phyloP scores from a whole-genome alignment of 2,888 invertebrate genomes.

The Melanostoma scalare region DNA sequence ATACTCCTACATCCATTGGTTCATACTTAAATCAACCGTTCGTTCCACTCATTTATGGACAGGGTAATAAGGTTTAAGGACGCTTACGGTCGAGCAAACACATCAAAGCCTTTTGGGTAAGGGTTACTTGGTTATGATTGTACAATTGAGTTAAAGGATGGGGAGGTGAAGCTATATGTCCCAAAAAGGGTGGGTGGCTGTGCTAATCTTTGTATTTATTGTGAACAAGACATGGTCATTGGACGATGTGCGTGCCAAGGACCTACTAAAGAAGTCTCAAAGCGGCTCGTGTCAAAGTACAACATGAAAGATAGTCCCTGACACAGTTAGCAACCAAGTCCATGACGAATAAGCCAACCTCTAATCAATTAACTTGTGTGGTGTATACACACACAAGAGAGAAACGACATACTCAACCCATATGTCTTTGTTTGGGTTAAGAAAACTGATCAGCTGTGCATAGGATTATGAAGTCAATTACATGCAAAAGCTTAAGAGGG shows the following conservation, averaged over 20 bases:
- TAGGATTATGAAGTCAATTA: too few species aligned
- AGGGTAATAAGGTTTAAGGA: conserved; percentile 1
- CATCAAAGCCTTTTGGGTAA: conserved; percentile 33
- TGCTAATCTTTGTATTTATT: conserved; percentile 17
- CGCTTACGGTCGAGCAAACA: conserved; percentile 33
- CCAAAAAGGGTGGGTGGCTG: not conserved
- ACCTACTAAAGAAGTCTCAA: not conserved
- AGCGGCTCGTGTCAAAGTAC: conserved; percentile 6
- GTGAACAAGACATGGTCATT: conserved; percentile 19
- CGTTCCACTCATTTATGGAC: not conserved
- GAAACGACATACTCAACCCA: not conserved
- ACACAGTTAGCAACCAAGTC: conserved; percentile 22
- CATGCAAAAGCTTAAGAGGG: too few species aligned
- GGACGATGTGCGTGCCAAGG: conserved; percentile 23
- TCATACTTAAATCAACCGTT: conserved; percentile 41
- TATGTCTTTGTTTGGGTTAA: conserved; percentile 7
- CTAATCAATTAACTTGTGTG: conserved; percentile 17
- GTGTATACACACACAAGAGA: not conserved
- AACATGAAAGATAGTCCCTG: conserved; percentile 17
- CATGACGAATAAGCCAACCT: conserved; percentile 34
- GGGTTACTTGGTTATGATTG: conserved; percentile 27
- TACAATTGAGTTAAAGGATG: conserved; percentile 5
- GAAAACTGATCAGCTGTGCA: not conserved
- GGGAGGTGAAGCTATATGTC: not conserved
- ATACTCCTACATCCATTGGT: conserved; percentile 36